Evolutionary conservation across 2,888 invertebrate genomes (phyloP).

Genomic region (Carterocephalus palaemon): DNA sequence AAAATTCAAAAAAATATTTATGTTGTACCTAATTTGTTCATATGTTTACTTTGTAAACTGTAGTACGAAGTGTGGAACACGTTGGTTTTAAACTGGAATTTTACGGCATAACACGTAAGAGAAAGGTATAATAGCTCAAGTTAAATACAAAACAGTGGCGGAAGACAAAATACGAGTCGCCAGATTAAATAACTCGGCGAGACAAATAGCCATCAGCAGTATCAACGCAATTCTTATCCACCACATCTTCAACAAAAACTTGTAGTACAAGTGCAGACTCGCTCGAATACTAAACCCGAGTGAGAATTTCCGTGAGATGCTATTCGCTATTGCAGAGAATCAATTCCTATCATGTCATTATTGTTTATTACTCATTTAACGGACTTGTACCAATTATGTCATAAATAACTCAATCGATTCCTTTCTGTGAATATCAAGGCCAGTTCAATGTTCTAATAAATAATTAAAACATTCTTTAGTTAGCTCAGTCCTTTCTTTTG

Average conservation of each 20-base stretch:
- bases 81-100: no score
- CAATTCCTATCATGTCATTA: constrained; percentile 31
- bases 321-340: constrained; percentile 18
- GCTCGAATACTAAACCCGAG: constrained; percentile 7
- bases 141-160: neutral
- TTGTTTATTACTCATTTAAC: constrained; percentile 29
- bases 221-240: constrained; percentile 4
- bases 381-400: constrained; percentile 26
- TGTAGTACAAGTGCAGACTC: constrained; percentile 1
- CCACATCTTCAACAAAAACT: constrained; percentile 6
- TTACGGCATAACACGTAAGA: no score
- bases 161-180: neutral
- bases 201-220: constrained; percentile 2
- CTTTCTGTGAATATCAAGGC: constrained; percentile 1
- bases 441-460: constrained; percentile 6
- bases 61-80: no score
- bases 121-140: neutral
- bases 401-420: constrained; percentile 29
- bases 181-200: constrained; percentile 2
- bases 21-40: no score
- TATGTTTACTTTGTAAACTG: no score
- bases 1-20: no score
- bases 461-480: no score
- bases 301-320: constrained; percentile 9
- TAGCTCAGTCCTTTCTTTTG: no score